Conservation (phyloP, 2,888 invertebrate genomes). For the Thecocarcelia acutangulata region DNA sequence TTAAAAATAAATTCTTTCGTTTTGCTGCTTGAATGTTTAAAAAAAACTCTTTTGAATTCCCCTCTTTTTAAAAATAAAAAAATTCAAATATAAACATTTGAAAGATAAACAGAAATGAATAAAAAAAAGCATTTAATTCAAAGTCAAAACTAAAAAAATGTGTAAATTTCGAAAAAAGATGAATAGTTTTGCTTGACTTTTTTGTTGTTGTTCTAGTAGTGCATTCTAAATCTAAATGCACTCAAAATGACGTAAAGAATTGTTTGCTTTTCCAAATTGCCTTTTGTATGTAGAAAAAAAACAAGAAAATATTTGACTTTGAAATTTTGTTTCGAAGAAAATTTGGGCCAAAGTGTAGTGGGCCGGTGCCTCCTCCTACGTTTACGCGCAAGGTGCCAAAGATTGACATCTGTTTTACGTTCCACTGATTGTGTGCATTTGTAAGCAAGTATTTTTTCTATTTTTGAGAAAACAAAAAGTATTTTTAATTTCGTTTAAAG, state of each 20-base stretch:
- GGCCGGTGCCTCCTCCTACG: slow-evolving; percentile 14
- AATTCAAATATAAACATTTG: slow-evolving; percentile 29
- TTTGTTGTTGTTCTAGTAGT: background rate
- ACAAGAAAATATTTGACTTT: slow-evolving; percentile 54
- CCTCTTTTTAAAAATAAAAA: background rate
- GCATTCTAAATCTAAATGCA: background rate
- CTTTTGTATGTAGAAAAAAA: background rate
- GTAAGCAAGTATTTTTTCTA: background rate
- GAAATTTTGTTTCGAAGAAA: slow-evolving; percentile 20
- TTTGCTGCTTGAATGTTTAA: background rate
- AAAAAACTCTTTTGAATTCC: background rate
- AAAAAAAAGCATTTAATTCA: slow-evolving; percentile 13
- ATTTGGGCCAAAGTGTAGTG: slow-evolving; percentile 41
- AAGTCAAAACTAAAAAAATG: slow-evolving; percentile 25
- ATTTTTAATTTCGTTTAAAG: slow-evolving; percentile 26
- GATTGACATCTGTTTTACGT: slow-evolving; percentile 65
- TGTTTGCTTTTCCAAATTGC: background rate
- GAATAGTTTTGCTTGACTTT: slow-evolving; percentile 1
- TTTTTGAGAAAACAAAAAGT: slow-evolving; percentile 34
- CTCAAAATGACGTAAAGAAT: background rate
- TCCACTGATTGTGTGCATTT: background rate
- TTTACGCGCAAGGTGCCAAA: slow-evolving; percentile 52
- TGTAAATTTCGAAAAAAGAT: background rate
- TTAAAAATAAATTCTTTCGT: background rate
- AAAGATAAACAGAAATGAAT: slow-evolving; percentile 14